A percentile compares a stretch with the other conserved stretches of the same genome.
Conservation (phyloP, 2,797 vertebrate genomes). For the Cyprinodon diabolis region DNA sequence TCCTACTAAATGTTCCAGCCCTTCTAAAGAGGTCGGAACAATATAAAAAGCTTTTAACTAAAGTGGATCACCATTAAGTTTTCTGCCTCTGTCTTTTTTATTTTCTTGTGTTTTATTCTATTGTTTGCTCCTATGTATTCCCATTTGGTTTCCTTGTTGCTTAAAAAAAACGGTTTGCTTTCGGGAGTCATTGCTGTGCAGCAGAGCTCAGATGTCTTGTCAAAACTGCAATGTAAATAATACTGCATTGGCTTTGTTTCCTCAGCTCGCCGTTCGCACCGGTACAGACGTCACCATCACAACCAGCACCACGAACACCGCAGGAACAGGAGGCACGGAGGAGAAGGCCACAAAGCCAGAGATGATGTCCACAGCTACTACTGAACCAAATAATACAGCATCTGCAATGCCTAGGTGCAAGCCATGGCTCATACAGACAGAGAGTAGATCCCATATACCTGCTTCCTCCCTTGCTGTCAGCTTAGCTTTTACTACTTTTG, state of each 20-base stretch:
- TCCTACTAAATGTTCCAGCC: no score
- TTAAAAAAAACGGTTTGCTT: not conserved
- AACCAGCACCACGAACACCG: slow-evolving; percentile 85
- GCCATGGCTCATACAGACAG: slow-evolving; percentile 60
- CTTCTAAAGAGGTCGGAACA: no score
- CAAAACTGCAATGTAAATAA: not conserved
- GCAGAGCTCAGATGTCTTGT: not conserved
- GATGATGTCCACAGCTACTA: slow-evolving; percentile 76
- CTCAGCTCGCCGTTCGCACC: slow-evolving; percentile 88
- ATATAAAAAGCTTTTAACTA: not conserved
- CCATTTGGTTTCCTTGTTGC: not conserved
- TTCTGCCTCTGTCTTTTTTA: not conserved
- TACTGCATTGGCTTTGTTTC: not conserved
- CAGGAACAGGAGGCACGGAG: slow-evolving; percentile 83
- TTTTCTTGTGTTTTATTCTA: not conserved
- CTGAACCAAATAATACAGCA: slow-evolving; percentile 73
- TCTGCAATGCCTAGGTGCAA: slow-evolving; percentile 66
- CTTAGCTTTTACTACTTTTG: slow-evolving; percentile 45
- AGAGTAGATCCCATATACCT: slow-evolving; percentile 55
- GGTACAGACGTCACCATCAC: slow-evolving; percentile 88
- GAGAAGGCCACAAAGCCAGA: slow-evolving; percentile 75
- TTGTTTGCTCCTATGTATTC: not conserved
- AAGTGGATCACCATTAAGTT: not conserved
- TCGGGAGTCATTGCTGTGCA: not conserved
- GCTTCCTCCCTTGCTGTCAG: slow-evolving; percentile 50